Evolutionary conservation across 2,113 vertebrate genomes (phyloP), one percentile per base, ranked within the genome.

Genomic region (Chaetura pelagica): DNA sequence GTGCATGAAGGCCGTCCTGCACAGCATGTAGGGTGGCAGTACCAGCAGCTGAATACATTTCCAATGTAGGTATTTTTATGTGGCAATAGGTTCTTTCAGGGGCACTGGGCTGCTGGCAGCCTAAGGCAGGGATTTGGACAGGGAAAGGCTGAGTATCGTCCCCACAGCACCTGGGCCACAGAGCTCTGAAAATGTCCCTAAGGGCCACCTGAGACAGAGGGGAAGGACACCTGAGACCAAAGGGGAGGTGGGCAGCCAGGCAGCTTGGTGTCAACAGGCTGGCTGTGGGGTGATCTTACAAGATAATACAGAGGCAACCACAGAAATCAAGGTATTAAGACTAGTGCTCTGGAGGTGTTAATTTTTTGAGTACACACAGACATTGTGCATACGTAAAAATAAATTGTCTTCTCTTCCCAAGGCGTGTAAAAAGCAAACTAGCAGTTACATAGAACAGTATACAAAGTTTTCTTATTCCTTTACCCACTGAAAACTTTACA

Each of bases 401-500:
- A 87, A 92, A 78, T 58, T 26, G 10, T 32, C 44, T 83, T 72
- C 62, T n/a, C n/a, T 61, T 93, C 90, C 55, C 58, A 8, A 7
- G 6, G 52, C 52, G 66, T 51, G 26, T 40, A 52, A 80, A 85
- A 68, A 73, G 38, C n/a, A 77, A 88, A 34, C 38, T 38, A 78
- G 61, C 30, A 88, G 26, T 32, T 78, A 82, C 42, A 52, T 9
- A 46, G 32, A 68, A 29, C 8, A 24, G 8, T 15, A 26, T 15
- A 79, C 0, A 7, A 87, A 66, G 51, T 40, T 94, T 94, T 52
- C 82, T 78, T 71, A 57, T 81, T 72, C 62, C 44, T 91, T 95
- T 85, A 92, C 81, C 71, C 49, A 84, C 76, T 71, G 32, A 80
- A 63, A 93, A 63, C 27, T 93, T 96, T 97, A 93, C 93, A 95